A percentile compares a stretch with the other conserved stretches of the same genome.
These are phyloP conservation scores for Serilophus lunatus DNA, from an alignment of 2,113 vertebrate species.

Conservation along the genomic window DNA sequence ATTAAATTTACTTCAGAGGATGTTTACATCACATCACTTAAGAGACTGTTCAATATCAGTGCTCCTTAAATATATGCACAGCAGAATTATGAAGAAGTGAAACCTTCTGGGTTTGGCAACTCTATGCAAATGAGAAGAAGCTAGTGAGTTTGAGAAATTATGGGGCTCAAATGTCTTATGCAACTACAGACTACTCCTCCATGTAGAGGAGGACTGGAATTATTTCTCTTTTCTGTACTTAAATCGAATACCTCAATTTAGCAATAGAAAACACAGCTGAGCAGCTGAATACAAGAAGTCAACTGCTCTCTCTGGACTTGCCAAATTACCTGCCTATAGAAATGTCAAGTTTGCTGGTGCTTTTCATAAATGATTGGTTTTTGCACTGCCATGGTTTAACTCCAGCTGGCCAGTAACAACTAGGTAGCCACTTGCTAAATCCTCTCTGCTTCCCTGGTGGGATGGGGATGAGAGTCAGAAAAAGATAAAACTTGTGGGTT, in stretches of 20 bases:
- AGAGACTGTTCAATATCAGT: background rate
- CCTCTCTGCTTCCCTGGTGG: background rate
- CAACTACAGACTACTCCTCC: background rate
- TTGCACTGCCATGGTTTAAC: background rate
- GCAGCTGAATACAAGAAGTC: background rate
- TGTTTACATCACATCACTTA: background rate
- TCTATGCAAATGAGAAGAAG: background rate
- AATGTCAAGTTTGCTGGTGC: background rate
- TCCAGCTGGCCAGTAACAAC: background rate
- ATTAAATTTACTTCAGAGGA: background rate
- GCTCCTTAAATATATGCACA: background rate
- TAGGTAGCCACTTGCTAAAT: background rate
- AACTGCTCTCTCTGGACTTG: background rate
- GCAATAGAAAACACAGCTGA: background rate
- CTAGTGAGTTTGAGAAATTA: background rate
- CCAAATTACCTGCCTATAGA: background rate
- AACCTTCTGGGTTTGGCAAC: background rate
- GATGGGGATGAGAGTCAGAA: background rate
- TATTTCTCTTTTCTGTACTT: background rate
- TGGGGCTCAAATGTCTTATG: background rate
- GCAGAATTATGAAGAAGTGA: background rate
- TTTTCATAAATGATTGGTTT: constrained; percentile 58
- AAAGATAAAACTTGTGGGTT: background rate
- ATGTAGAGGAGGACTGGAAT: background rate
- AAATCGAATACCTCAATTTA: background rate